These are phyloP conservation scores for Gandaritis pyraliata DNA, from an alignment of 2,888 invertebrate genomes.

Conservation along the genomic window DNA sequence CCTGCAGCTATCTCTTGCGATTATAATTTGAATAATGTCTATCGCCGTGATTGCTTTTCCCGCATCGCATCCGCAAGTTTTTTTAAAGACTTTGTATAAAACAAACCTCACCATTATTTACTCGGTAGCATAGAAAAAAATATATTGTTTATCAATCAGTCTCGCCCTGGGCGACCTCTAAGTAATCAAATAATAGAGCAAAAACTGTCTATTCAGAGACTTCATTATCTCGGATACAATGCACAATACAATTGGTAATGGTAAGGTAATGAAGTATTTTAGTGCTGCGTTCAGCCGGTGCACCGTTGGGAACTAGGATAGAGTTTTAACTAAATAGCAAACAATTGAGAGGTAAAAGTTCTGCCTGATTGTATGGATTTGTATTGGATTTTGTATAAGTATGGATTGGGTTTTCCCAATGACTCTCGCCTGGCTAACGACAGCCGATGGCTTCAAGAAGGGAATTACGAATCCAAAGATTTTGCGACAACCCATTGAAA, in stretches of 20 bases:
- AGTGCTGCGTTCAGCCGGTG: not conserved
- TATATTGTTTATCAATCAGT: constrained; percentile 30
- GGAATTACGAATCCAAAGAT: not conserved
- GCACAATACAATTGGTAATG: constrained; percentile 33
- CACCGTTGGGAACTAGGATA: not conserved
- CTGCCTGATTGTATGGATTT: no score
- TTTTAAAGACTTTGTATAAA: not conserved
- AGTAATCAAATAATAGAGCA: constrained; percentile 23
- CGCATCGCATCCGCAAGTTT: no score
- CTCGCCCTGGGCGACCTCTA: constrained; percentile 15
- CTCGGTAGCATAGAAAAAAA: constrained; percentile 15
- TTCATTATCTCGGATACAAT: constrained; percentile 35
- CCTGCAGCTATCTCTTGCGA: not conserved
- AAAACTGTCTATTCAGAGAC: constrained; percentile 22
- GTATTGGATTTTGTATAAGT: no score
- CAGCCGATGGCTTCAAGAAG: not conserved
- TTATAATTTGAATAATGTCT: no score
- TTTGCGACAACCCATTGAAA: not conserved
- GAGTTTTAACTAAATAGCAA: not conserved
- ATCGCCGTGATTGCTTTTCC: no score
- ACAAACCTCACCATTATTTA: not conserved
- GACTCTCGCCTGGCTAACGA: no score
- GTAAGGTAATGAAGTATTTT: constrained; percentile 12
- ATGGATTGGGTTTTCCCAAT: no score
- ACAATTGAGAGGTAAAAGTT: no score